These are phyloP conservation scores for Ahaetulla prasina DNA, from an alignment of 2,113 vertebrate genomes.

Conservation along the genomic window DNA sequence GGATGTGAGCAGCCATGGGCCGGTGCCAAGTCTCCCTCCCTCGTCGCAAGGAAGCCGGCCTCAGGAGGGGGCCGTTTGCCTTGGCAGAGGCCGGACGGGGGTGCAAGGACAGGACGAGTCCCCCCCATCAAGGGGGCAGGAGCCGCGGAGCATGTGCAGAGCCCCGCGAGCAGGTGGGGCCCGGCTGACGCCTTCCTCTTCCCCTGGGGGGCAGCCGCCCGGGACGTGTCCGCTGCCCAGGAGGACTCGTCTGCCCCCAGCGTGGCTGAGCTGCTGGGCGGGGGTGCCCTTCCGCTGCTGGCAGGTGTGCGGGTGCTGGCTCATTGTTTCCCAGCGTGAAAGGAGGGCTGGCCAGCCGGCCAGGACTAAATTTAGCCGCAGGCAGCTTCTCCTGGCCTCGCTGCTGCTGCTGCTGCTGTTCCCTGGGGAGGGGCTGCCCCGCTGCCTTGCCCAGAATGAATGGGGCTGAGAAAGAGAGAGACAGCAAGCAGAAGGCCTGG, in stretches of 20 bases:
- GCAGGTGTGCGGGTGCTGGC: conserved; percentile 69
- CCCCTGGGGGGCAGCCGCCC: conserved; percentile 35
- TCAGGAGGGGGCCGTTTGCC: conserved; percentile 76
- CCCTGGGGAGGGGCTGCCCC: conserved; percentile 66
- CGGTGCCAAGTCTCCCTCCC: conserved; percentile 70
- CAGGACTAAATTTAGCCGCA: conserved; percentile 71
- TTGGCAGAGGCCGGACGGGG: conserved; percentile 70
- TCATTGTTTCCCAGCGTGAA: conserved; percentile 71
- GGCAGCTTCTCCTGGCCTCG: conserved; percentile 63
- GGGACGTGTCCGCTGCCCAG: conserved; percentile 69
- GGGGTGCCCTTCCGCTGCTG: conserved; percentile 72
- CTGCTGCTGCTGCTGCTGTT: conserved; percentile 60
- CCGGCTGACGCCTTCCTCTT: background rate
- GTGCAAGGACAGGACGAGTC: background rate
- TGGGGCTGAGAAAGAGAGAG: conserved; percentile 46
- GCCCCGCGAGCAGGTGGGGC: background rate
- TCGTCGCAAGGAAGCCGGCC: conserved; percentile 66
- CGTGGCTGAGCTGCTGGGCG: conserved; percentile 69
- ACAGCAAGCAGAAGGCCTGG: conserved; percentile 63
- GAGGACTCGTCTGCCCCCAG: conserved; percentile 62
- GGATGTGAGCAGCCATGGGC: conserved; percentile 72
- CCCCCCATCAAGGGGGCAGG: background rate
- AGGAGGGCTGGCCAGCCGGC: conserved; percentile 56
- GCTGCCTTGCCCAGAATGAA: conserved; percentile 68
- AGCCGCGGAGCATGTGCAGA: background rate